phyloP scores from a whole-genome alignment of 2,797 vertebrate genomes.

The Liasis olivaceus region DNA sequence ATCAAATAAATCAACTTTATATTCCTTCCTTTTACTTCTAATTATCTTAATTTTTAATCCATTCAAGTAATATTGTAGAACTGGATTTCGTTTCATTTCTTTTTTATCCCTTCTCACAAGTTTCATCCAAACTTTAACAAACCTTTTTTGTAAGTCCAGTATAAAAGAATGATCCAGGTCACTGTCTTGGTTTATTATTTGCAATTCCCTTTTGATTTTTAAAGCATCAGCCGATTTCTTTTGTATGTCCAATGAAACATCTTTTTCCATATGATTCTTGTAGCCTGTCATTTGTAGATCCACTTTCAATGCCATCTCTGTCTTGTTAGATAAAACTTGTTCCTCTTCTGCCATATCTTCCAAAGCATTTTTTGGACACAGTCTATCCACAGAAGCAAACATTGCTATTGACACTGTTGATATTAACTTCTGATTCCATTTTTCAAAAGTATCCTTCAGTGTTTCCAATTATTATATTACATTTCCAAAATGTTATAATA shows the following conservation, averaged over 20 bases:
- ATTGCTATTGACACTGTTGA: no score
- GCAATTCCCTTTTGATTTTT: neutral
- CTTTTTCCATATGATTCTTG: no score
- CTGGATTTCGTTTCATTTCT: neutral
- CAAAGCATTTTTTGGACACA: no score
- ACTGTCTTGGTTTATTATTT: neutral
- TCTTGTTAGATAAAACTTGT: no score
- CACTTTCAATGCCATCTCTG: no score
- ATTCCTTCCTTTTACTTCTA: neutral
- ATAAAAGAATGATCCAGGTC: neutral
- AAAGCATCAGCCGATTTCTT: neutral
- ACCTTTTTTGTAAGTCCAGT: neutral
- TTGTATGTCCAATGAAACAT: neutral
- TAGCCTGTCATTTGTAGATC: no score
- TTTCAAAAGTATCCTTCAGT: no score
- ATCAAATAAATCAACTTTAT: neutral
- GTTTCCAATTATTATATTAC: no score
- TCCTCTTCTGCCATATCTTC: no score
- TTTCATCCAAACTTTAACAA: neutral
- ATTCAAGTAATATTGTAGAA: neutral
- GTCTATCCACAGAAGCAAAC: no score
- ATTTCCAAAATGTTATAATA: no score
- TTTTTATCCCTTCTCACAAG: neutral
- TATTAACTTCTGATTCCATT: no score
- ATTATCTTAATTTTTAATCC: neutral